Evolutionary conservation across 2,888 invertebrate species (phyloP).

Genomic region (Torymus texanus): DNA sequence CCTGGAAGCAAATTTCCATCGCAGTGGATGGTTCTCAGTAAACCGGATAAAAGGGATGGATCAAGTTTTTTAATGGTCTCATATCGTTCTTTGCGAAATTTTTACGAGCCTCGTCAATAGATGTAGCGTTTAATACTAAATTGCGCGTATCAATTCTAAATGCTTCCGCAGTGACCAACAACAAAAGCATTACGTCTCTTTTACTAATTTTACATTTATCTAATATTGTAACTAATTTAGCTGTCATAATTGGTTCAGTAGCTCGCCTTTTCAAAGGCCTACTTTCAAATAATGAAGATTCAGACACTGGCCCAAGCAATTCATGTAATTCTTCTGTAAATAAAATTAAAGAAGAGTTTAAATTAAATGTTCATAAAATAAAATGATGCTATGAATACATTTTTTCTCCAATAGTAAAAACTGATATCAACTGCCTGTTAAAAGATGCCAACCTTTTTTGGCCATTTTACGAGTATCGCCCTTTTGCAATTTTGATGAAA

Average conservation of each 20-base stretch:
- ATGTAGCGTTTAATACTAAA: conserved; percentile 9
- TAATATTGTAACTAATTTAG: neutral
- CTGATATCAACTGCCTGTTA: too few relatives aligned
- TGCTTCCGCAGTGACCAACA: conserved; percentile 2
- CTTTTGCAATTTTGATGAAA: neutral
- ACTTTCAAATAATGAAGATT: neutral
- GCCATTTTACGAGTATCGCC: neutral
- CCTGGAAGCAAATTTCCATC: conserved; percentile 62
- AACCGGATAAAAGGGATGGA: neutral
- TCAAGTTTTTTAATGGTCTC: conserved; percentile 17
- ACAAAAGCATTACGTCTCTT: conserved; percentile 8
- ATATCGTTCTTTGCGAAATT: conserved; percentile 24
- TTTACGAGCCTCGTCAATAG: neutral
- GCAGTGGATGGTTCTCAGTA: conserved; percentile 57
- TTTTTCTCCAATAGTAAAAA: too few relatives aligned
- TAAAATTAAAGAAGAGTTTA: neutral
- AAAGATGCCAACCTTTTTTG: too few relatives aligned
- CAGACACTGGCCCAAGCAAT: conserved; percentile 1
- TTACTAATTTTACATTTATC: conserved; percentile 19
- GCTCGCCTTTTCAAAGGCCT: neutral
- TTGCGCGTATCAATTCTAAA: conserved; percentile 1
- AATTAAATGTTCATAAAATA: too few relatives aligned
- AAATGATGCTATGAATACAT: too few relatives aligned
- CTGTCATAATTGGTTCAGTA: neutral
- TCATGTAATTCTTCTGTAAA: neutral